Base-by-base conservation (phyloP, 2,113 vertebrate genomes). In the Myxocyprinus asiaticus region DNA sequence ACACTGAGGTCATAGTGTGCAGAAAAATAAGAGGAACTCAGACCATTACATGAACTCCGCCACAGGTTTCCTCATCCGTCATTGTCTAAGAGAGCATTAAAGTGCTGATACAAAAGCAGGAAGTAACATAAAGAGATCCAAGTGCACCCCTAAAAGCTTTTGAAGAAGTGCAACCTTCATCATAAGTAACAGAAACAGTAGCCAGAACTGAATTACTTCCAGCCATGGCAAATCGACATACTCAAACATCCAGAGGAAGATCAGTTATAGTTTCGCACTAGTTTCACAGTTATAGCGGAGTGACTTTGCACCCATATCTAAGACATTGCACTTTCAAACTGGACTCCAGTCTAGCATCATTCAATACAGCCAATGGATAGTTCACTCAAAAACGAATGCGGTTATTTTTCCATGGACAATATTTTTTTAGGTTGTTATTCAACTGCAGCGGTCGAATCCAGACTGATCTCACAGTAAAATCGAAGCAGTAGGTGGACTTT, bases 1-100 rank as follows among this genome's bases (percentile, higher is more conserved):
- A 51, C 58, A 8, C 59, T 7, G 45, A 75, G 72, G 59, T 75
- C 59, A 63, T 15, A 65, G 78, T 53, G 68, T 22, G 50, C 11
- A 58, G 12, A 58, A 51, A 33, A 51, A 68, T 17, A 42, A 67
- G 56, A 65, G 6, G 17, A 68, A 64, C 45, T 56, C 33, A 2
- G 33, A 62, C 64, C 43, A 42, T 76, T 76, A 63, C 55, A 69
- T 50, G 64, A 70, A 76, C 73, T 62, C n/a, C 15, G 62, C 8
- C 12, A 12, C 33, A n/a, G 64, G 15, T 71, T 56, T 45, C 45
- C 14, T 51, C 76, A 74, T 71, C 17, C 53, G 50, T 72, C 67
- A 48, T 62, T 67, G 68, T 67, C 55, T 50, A 42, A 4, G 22
- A 56, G 7, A 61, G 53, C n/a, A 59, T 15, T 33, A 67, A 61